A percentile compares a stretch with the other conserved stretches of the same genome.
Conservation (phyloP, 2,888 invertebrate species). For the Tenthredo distinguenda region DNA sequence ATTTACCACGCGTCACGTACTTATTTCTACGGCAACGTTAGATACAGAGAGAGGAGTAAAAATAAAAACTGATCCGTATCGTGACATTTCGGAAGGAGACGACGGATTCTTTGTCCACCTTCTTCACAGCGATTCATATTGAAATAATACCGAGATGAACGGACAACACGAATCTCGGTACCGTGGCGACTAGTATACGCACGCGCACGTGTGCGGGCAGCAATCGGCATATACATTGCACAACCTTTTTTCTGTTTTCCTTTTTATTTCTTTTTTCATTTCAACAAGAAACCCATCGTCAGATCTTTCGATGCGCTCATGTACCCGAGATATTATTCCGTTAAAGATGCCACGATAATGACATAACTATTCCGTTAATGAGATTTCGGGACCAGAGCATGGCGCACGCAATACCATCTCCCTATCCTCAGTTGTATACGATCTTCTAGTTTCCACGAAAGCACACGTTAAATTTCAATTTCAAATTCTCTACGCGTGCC, state of each 20-base stretch:
- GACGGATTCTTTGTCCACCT: conserved; percentile 23
- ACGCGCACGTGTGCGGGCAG: conserved; percentile 26
- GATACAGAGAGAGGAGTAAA: background rate
- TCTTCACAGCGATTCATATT: conserved; percentile 29
- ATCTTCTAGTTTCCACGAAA: background rate
- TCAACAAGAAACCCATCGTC: background rate
- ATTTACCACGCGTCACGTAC: conserved; percentile 39
- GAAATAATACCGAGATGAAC: conserved; percentile 32
- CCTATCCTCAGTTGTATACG: background rate
- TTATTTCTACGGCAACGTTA: background rate
- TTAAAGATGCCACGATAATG: conserved; percentile 23
- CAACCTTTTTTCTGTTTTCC: background rate
- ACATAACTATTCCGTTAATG: conserved; percentile 23
- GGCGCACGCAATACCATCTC: background rate
- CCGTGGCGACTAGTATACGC: background rate
- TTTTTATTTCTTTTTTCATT: background rate
- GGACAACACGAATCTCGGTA: conserved; percentile 5
- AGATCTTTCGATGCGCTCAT: conserved; percentile 34
- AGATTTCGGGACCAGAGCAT: background rate
- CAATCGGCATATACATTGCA: conserved; percentile 29
- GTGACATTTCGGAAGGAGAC: conserved; percentile 13
- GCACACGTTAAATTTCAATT: conserved; percentile 4
- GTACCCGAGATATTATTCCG: conserved; percentile 17
- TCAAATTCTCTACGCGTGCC: conserved; percentile 44
- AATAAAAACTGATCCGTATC: conserved; percentile 30